These are phyloP conservation scores for Herminia tarsipennalis DNA, from an alignment of 2,888 invertebrate genomes.

Conservation along the genomic window DNA sequence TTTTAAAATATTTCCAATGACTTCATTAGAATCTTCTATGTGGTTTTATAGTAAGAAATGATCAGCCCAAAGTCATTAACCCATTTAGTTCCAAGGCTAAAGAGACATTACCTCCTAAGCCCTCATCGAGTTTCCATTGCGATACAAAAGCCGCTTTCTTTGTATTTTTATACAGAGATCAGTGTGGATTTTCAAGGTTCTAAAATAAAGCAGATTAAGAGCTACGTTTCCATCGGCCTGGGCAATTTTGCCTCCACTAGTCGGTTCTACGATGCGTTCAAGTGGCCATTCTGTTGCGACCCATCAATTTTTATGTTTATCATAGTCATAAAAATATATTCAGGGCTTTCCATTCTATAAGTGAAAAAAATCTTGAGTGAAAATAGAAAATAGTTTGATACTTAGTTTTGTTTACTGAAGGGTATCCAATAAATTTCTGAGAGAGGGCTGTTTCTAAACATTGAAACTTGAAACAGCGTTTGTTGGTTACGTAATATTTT, in stretches of 20 bases:
- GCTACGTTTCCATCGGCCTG: constrained; percentile 14
- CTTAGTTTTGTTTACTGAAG: constrained; percentile 3
- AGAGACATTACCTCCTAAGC: not conserved
- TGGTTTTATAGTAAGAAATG: not conserved
- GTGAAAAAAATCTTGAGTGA: constrained; percentile 26
- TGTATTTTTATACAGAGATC: constrained; percentile 14
- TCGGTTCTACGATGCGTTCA: constrained; percentile 35
- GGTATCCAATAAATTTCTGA: constrained; percentile 1
- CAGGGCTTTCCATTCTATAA: constrained; percentile 23
- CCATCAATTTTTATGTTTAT: constrained; percentile 41
- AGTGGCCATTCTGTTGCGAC: constrained; percentile 35
- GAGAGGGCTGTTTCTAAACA: too few species aligned
- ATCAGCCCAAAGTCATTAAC: not conserved
- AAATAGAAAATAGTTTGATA: constrained; percentile 16
- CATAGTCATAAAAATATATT: constrained; percentile 42
- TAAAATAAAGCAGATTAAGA: constrained; percentile 39
- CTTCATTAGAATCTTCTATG: too few species aligned
- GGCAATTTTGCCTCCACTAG: constrained; percentile 24
- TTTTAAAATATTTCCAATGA: too few species aligned
- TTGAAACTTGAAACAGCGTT: too few species aligned
- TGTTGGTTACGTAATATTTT: too few species aligned
- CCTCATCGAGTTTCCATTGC: constrained; percentile 3
- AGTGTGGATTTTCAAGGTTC: constrained; percentile 8
- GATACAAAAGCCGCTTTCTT: not conserved
- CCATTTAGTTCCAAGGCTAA: not conserved